Base-by-base conservation (phyloP, 2,797 vertebrate genomes). In the Rhadinocentrus ornatus region DNA sequence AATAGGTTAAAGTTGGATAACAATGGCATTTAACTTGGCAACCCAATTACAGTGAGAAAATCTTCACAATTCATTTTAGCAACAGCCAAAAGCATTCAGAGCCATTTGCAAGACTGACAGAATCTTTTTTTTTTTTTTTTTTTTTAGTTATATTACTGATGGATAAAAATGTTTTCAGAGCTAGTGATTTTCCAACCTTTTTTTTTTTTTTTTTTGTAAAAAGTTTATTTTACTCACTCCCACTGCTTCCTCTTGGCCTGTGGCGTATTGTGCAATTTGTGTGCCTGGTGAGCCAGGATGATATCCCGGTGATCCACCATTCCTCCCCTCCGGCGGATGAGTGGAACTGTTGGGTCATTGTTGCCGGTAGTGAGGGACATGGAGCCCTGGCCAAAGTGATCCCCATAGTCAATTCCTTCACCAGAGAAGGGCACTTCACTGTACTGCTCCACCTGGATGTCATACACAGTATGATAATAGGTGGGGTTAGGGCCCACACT, bases 201-300 rank as follows among this genome's bases (percentile, higher is more conserved):
- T 39, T 39, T 11, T 2, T 22, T 69, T 32, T 13, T 2, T 15
- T 37, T 39, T 39, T 5, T 39, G 16, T 13, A 15, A 20, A 69
- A 65, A 26, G 8, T 13, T 24, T 73, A 11, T 2, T 39, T 27
- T 89, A 96, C 96, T 97, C 83, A 97, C 96, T 97, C 96, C 96
- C 96, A 97, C 29, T 95, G 93, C 62, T 96, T 96, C 82, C 96
- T 93, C 58, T 84, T 81, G 76, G 96, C 96, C 90, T 95, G 94
- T 0, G 96, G 95, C 0, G 96, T 97, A 92, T 94, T 96, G 83
- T 94, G 95, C 76, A 92, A 82, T 85, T 97, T 96, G 89, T 97
- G 95, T 0, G 95, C 94, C 89, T 96, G 95, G 83, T 97, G 96
- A 6, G 96, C 96, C 88, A 93, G 78, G 90, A 97, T 96, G 89